Base-by-base conservation (phyloP, 2,797 vertebrate genomes). In the Arremon brunneinucha region DNA sequence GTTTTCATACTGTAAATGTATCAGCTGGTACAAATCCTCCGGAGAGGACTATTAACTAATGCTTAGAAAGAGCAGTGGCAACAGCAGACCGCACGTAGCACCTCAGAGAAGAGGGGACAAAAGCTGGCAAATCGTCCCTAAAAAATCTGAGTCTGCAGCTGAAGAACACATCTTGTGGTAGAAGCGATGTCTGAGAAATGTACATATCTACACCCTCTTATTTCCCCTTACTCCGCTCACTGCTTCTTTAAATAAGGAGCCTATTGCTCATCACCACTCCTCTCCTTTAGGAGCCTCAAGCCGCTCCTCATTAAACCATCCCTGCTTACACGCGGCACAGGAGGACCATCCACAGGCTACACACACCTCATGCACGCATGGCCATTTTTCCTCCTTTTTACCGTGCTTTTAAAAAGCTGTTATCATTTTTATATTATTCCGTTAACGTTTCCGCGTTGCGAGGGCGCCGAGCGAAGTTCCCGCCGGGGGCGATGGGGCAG, bases 31-130 rank as follows among this genome's bases (percentile, higher is more conserved):
- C 85, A 87, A 94, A 94, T 67, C 79, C 95, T 89, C 97, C 52
- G 52, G 93, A 96, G 96, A 89, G 59, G 84, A 34, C 79, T 95
- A 94, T 94, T 95, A 95, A 96, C 94, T 82, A 91, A 91, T 90
- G 89, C 93, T 74, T 94, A 74, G 86, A 93, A 95, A 93, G 81
- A 83, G 85, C 92, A 92, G 53, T 30, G 80, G 46, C 75, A 75
- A 35, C 2, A 90, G 76, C 89, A 75, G 80, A 83, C 83, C 8
- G 22, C 83, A 78, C 20, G 11, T 18, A 82, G 72, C 78, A 39
- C 72, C 87, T 93, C 90, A 15, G 79, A 46, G 56, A 53, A 86
- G 56, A 41, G 37, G 13, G 43, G 77, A 76, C 70, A 86, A 90
- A 88, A 95, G 80, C 83, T n/a, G 91, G 47, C 63, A 77, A 72